Conservation (phyloP, 2,797 vertebrate species). For the Coccyzus lansbergi region DNA sequence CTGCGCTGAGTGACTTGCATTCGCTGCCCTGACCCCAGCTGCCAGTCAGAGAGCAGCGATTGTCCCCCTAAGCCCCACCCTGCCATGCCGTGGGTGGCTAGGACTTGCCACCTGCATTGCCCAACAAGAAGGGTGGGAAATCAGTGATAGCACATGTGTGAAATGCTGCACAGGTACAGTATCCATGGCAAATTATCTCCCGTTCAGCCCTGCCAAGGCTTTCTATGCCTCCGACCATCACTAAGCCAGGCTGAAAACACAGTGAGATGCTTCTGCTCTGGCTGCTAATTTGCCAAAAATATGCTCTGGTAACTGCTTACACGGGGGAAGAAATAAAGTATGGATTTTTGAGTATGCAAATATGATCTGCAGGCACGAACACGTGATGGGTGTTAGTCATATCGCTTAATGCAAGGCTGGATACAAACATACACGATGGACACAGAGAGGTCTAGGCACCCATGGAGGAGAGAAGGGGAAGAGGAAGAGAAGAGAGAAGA, state of each 20-base stretch:
- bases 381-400: conserved; percentile 64
- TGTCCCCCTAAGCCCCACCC: fast-evolving
- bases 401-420: conserved; percentile 2
- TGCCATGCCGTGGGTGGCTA: fast-evolving
- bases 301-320: conserved; percentile 41
- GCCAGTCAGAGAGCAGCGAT: neutral
- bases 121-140: fast-evolving
- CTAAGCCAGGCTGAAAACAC: neutral
- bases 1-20: neutral
- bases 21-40: neutral
- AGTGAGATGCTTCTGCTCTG: conserved; percentile 50
- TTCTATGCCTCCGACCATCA: neutral
- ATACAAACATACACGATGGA: neutral
- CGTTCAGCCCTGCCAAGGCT: neutral
- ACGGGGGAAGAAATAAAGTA: conserved; percentile 39
- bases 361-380: conserved; percentile 39
- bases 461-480: neutral
- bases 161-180: fast-evolving
- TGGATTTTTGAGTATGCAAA: conserved; percentile 62
- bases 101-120: neutral
- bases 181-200: fast-evolving
- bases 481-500: neutral
- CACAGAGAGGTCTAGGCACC: neutral
- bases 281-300: conserved; percentile 56
- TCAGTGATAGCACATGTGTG: fast-evolving